A percentile compares a stretch with the other conserved stretches of the same genome.
Evolutionary conservation across 2,797 vertebrate genomes (phyloP).

Genomic region (Fundulus diaphanus): DNA sequence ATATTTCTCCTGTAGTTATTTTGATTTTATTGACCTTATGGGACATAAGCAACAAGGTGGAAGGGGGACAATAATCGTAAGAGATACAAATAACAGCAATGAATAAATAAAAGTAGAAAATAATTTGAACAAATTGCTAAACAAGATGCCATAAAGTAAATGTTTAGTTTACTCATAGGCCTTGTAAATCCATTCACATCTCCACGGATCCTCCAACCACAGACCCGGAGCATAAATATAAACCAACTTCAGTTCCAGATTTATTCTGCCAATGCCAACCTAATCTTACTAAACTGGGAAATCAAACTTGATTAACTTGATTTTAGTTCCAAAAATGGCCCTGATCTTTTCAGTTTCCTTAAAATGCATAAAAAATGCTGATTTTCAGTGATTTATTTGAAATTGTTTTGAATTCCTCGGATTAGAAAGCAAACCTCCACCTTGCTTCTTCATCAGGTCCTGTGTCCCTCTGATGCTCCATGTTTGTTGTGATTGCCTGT

Average conservation of each 20-base stretch:
- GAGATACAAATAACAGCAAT: too few species aligned
- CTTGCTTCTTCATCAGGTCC: constrained; percentile 30
- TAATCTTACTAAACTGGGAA: not conserved
- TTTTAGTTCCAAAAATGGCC: not conserved
- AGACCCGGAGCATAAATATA: not conserved
- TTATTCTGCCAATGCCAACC: not conserved
- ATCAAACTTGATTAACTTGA: not conserved
- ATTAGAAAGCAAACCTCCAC: constrained; percentile 16
- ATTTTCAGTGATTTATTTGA: not conserved
- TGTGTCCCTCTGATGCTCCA: constrained; percentile 43
- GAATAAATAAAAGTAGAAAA: too few species aligned
- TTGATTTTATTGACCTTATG: too few species aligned
- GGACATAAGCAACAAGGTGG: too few species aligned
- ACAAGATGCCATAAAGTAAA: not conserved
- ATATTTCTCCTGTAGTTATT: too few species aligned
- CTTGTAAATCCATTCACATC: not conserved
- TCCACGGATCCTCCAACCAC: not conserved
- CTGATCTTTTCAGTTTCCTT: not conserved
- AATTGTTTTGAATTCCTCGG: not conserved
- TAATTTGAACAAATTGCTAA: not conserved
- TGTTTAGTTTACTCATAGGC: not conserved
- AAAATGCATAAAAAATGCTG: not conserved
- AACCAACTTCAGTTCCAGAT: not conserved
- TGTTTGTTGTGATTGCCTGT: constrained; percentile 66
- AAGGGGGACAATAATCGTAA: too few species aligned